Conservation (phyloP, 1,140 invertebrate species). For the Geopemphigus sp. region DNA sequence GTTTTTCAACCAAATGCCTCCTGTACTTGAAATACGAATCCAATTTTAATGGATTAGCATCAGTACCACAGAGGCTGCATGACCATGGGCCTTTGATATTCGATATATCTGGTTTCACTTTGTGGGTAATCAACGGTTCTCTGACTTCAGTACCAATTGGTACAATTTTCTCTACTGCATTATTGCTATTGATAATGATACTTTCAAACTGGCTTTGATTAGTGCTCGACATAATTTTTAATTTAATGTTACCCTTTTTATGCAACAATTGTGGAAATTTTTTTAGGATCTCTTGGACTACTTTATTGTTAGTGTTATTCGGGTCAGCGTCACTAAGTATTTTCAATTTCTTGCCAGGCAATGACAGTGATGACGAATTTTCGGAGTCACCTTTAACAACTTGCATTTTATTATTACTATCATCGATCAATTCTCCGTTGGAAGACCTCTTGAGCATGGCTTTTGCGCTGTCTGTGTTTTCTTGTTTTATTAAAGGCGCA, state of each 20-base stretch:
- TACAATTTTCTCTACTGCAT: conserved; percentile 21
- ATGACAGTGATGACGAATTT: background rate
- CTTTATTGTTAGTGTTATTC: conserved; percentile 65
- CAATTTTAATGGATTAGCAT: conserved; percentile 67
- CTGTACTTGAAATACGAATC: conserved; percentile 73
- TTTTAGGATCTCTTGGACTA: conserved; percentile 64
- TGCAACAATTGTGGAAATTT: conserved; percentile 84
- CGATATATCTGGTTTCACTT: conserved; percentile 54
- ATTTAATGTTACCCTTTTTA: conserved; percentile 70
- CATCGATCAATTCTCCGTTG: conserved; percentile 32
- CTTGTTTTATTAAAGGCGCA: conserved; percentile 40
- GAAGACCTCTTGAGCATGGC: conserved; percentile 40
- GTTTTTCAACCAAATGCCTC: conserved; percentile 76
- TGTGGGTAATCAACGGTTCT: conserved; percentile 41
- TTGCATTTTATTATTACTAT: background rate
- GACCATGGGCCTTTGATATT: conserved; percentile 64
- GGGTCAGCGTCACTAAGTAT: conserved; percentile 29
- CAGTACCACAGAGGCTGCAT: conserved; percentile 66
- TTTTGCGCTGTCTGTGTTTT: conserved; percentile 8
- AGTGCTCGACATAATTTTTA: conserved; percentile 74
- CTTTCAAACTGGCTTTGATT: conserved; percentile 37
- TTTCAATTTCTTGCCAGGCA: conserved; percentile 22
- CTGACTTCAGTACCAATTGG: conserved; percentile 1
- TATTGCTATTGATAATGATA: conserved; percentile 43
- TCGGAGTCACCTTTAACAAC: background rate